A percentile compares a stretch with the other conserved stretches of the same genome.
Conservation (phyloP, 2,888 invertebrate species). For the Drosophila recens region DNA sequence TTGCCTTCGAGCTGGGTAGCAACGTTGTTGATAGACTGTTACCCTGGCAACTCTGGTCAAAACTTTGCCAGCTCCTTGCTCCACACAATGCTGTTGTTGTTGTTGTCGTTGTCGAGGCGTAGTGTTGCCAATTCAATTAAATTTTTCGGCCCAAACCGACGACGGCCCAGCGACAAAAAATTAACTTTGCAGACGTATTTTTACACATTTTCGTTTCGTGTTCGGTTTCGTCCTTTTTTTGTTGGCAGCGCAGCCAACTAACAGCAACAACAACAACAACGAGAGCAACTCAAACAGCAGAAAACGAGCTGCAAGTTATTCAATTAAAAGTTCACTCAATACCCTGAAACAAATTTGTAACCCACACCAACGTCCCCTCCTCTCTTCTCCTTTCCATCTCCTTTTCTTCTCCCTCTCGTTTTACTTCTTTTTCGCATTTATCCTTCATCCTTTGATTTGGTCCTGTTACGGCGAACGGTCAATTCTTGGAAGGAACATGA, state of each 20-base stretch:
- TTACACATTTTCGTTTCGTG: conserved; percentile 47
- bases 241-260: conserved; percentile 45
- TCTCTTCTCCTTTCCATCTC: not conserved
- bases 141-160: conserved; percentile 48
- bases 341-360: conserved; percentile 40
- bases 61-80: conserved; percentile 38
- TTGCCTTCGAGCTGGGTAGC: conserved; percentile 18
- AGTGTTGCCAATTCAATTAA: conserved; percentile 74
- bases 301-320: conserved; percentile 76
- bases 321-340: conserved; percentile 77
- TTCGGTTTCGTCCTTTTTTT: conserved; percentile 34
- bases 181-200: conserved; percentile 65
- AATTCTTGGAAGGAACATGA: conserved; percentile 8
- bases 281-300: conserved; percentile 48
- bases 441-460: conserved; percentile 14
- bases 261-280: conserved; percentile 36
- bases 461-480: conserved; percentile 4
- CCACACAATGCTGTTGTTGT: conserved; percentile 6
- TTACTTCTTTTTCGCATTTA: conserved; percentile 2
- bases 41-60: conserved; percentile 57
- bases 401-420: not conserved
- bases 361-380: conserved; percentile 3
- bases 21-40: conserved; percentile 30
- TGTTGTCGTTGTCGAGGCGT: conserved; percentile 25
- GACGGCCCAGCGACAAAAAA: conserved; percentile 49